Conservation (phyloP, 2,888 invertebrate genomes). For the Drosophila nr. medialis region DNA sequence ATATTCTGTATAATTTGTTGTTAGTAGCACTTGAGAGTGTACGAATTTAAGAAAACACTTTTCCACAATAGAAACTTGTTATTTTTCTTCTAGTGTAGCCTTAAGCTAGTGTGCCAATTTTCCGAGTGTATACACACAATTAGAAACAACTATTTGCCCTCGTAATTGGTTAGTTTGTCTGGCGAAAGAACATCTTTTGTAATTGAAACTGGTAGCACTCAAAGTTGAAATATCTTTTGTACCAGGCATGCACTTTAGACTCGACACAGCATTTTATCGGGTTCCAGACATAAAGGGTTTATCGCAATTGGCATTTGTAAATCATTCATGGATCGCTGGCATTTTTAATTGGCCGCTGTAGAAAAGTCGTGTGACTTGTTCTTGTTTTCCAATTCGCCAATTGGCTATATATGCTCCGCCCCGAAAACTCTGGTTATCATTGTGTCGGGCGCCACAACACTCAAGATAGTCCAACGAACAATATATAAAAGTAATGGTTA, state of each 20-base stretch:
- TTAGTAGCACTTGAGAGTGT: not conserved
- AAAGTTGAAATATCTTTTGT: constrained; percentile 6
- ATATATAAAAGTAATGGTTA: constrained; percentile 25
- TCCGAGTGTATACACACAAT: constrained; percentile 29
- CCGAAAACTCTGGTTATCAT: constrained; percentile 45
- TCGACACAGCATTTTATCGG: constrained; percentile 1
- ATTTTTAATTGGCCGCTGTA: constrained; percentile 64
- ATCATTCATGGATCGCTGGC: constrained; percentile 36
- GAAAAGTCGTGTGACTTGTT: constrained; percentile 39
- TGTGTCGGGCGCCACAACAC: constrained; percentile 60
- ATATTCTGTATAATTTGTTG: not conserved
- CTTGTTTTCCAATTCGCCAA: constrained; percentile 27
- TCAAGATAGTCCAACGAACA: constrained; percentile 45
- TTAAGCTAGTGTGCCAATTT: constrained; percentile 38
- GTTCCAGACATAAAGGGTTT: constrained; percentile 10
- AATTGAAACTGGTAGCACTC: constrained; percentile 33
- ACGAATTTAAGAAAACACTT: not conserved
- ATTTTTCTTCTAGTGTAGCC: not conserved
- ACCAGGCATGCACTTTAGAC: constrained; percentile 43
- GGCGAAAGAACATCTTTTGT: constrained; percentile 9
- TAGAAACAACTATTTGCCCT: constrained; percentile 39
- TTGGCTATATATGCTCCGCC: constrained; percentile 23
- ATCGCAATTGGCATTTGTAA: constrained; percentile 11
- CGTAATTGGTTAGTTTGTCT: constrained; percentile 39
- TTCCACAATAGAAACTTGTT: not conserved